Evolutionary conservation across 2,888 invertebrate species (phyloP), one percentile per base, ranked within the genome.

Genomic region (Drosophila cyrtoloma): DNA sequence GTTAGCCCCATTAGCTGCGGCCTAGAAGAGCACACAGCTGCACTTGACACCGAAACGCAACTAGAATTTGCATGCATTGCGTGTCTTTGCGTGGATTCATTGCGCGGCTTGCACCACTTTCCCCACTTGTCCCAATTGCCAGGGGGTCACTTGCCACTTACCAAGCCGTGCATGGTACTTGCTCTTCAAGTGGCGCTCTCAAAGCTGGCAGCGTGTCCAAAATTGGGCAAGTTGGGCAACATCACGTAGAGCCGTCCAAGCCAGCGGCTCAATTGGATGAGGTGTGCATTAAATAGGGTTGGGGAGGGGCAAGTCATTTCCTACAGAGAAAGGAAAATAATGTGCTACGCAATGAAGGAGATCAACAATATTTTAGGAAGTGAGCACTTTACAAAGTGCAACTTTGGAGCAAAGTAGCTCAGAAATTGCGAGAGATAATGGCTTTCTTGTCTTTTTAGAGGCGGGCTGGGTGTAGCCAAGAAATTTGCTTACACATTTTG

Each of bases 221-320:
- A 89, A 80, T 89, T 89, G 82, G 82, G 69, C 82, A 85, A 75
- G 70, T 85, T 74, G 69, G 75, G 75, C 88, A 87, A 80, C 80
- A 73, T 77, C 85, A 89, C 85, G 85, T 85, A 84, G 79, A 86
- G 79, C 73, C 55, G 58, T 19, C 55, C 35, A 39, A 32, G 75
- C 63, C 68, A 55, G 53, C 58, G 51, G 66, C 56, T 52, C 47
- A 62, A 50, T 37, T 51, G 58, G n/a, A 16, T 32, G 28, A 5
- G 22, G 4, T 7, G 7, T 47, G 22, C 22, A 22, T 44, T n/a
- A 42, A 35, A 44, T 55, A 16, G 7, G 35, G 9, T 12, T 26
- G 39, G n/a, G 30, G 53, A 39, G 53, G 44, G 50, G 56, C 44
- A 52, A 71, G 61, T 64, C 51, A 65, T 70, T 72, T 66, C 55